Evolutionary conservation across 2,797 vertebrate genomes (phyloP).

Genomic region (Pipistrellus nathusii): DNA sequence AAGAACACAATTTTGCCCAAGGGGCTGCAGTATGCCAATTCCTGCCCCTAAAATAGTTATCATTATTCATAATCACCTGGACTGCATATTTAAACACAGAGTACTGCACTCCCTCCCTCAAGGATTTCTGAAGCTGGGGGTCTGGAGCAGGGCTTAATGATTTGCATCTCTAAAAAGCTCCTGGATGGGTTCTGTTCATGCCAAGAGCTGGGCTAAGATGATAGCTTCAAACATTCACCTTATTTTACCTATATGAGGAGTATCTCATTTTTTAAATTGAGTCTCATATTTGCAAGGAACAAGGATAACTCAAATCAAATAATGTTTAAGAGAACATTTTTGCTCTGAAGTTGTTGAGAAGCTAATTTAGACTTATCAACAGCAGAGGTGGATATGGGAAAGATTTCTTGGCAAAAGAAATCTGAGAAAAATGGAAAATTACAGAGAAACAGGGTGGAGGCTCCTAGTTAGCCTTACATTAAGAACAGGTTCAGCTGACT

Average conservation of each 20-base stretch:
- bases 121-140: background rate
- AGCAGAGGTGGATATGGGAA: slow-evolving; percentile 57
- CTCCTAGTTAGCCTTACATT: slow-evolving; percentile 81
- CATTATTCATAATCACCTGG: slow-evolving; percentile 13
- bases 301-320: slow-evolving; percentile 58
- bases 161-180: background rate
- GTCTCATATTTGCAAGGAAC: background rate
- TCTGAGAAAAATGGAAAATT: slow-evolving; percentile 68
- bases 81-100: background rate
- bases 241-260: background rate
- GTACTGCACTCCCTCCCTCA: background rate
- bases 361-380: background rate
- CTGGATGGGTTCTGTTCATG: background rate
- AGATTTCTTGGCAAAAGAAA: slow-evolving; percentile 69
- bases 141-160: background rate
- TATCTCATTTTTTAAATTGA: background rate
- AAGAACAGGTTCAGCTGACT: slow-evolving; percentile 87
- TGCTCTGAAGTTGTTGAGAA: slow-evolving; percentile 55
- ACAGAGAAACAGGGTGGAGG: slow-evolving; percentile 80
- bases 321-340: slow-evolving; percentile 53
- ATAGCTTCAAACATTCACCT: background rate
- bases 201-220: background rate
- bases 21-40: background rate
- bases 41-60: background rate
- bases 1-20: background rate